phyloP scores from a whole-genome alignment of 2,797 vertebrate species.

The Rhinophrynus dorsalis region DNA sequence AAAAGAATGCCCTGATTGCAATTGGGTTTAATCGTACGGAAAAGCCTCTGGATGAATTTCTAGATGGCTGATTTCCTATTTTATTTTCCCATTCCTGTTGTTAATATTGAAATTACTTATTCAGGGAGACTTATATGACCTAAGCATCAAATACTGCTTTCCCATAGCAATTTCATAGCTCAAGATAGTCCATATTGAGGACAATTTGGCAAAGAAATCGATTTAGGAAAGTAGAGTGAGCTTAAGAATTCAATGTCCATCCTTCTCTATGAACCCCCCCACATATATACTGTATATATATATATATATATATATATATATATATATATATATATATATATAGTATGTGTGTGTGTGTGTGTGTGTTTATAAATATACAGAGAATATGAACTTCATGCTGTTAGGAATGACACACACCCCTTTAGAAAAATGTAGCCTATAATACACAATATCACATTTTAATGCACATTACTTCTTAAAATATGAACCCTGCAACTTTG shows the following conservation, averaged over 20 bases:
- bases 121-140: constrained; percentile 72
- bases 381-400: constrained; percentile 77
- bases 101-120: constrained; percentile 65
- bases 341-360: too few relatives aligned
- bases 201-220: constrained; percentile 85
- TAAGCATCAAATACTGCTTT: constrained; percentile 60
- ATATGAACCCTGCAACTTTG: constrained; percentile 68
- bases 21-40: constrained; percentile 35
- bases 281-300: too few relatives aligned
- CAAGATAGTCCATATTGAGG: constrained; percentile 76
- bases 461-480: constrained; percentile 68
- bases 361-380: constrained; percentile 83
- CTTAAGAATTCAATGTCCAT: constrained; percentile 84
- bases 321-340: too few relatives aligned
- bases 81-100: constrained; percentile 52
- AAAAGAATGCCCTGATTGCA: constrained; percentile 25
- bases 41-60: constrained; percentile 49
- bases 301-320: too few relatives aligned
- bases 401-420: constrained; percentile 81
- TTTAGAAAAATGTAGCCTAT: constrained; percentile 70
- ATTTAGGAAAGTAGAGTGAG: constrained; percentile 78
- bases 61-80: constrained; percentile 62
- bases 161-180: constrained; percentile 67
- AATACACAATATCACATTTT: constrained; percentile 71
- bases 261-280: too few relatives aligned